Evolutionary conservation across 2,888 invertebrate genomes (phyloP).

Genomic region (Drosophila mayaguana): DNA sequence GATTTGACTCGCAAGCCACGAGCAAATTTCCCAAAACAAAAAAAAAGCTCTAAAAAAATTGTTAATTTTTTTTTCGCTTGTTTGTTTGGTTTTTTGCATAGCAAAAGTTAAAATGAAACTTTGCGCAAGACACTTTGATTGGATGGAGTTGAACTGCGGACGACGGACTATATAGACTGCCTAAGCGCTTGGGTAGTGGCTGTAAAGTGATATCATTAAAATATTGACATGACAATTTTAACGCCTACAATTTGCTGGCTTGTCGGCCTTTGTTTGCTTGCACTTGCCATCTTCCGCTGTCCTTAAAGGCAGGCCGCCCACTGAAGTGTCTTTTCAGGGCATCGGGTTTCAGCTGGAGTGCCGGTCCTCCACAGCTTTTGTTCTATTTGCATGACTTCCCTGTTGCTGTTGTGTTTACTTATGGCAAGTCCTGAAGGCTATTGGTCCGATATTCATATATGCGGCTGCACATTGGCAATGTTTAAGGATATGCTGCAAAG

Average conservation of each 20-base stretch:
- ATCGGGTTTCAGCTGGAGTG: not conserved
- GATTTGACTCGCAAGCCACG: constrained; percentile 51
- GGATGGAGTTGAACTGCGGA: constrained; percentile 30
- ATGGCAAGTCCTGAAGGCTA: not conserved
- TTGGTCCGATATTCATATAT: not conserved
- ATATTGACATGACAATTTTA: constrained; percentile 85
- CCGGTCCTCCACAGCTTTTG: not conserved
- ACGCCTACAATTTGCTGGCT: constrained; percentile 82
- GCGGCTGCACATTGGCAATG: not conserved
- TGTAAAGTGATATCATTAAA: constrained; percentile 81
- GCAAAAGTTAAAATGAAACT: constrained; percentile 73
- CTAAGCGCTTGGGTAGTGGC: constrained; percentile 16
- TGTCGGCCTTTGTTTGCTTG: constrained; percentile 46
- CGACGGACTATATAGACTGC: not conserved
- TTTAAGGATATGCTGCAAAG: not conserved
- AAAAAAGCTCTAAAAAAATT: constrained; percentile 16
- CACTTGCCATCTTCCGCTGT: constrained; percentile 26
- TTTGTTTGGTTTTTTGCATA: constrained; percentile 1
- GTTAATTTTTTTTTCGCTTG: not conserved
- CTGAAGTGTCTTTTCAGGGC: not conserved
- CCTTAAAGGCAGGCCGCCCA: not conserved
- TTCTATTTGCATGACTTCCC: not conserved
- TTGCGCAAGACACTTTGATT: constrained; percentile 55
- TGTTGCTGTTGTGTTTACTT: not conserved
- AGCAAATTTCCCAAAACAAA: constrained; percentile 39